Evolutionary conservation across 2,888 invertebrate genomes (phyloP), one percentile per base, ranked within the genome.

Genomic region (Hanleya hanleyi): DNA sequence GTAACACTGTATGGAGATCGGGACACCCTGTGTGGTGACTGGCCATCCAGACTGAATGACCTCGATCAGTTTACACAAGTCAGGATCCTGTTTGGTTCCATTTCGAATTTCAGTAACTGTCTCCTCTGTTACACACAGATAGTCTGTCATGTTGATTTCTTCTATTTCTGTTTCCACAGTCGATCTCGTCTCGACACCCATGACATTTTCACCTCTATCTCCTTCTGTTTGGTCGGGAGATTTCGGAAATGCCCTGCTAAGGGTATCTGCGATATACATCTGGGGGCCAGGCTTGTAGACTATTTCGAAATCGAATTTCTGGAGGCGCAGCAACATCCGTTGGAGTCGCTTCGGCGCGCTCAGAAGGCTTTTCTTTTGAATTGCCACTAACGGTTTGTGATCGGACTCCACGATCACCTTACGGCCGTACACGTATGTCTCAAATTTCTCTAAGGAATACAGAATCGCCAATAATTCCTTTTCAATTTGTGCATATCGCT

Each of bases 401-500:
- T 77, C 79, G n/a, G 67, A 71, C 69, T 77, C 75, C 12, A 79
- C 73, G 15, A 35, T 49, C 6, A 76, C 71, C 33, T 73, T 67
- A 22, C 74, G 65, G n/a, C 72, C 71, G 68, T 76, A 77, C n/a
- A 67, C 68, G 57, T 75, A 74, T n/a, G 74, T 62, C n/a, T 73
- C 26, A 66, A 79, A 77, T 32, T 71, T 71, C 38, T 72, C 72
- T 32, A 73, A 38, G 6, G 72, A 75, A 32, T 74, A 81, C 4
- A 73, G 70, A n/a, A 79, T 71, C 5, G 75, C 74, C 22, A 70
- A 57, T 15, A 79, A 57, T 47, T 81, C 77, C 49, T 71, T 76
- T 49, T 79, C 78, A 33, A 81, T 81, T 36, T 74, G 71, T 18
- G 78, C 76, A 67, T 74, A 80, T 26, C 71, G 74, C 36, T 57